Percentiles rank a stretch among this genome's conserved stretches.
Conservation (phyloP, 2,888 invertebrate genomes). For the Stegana nigrithorax region DNA sequence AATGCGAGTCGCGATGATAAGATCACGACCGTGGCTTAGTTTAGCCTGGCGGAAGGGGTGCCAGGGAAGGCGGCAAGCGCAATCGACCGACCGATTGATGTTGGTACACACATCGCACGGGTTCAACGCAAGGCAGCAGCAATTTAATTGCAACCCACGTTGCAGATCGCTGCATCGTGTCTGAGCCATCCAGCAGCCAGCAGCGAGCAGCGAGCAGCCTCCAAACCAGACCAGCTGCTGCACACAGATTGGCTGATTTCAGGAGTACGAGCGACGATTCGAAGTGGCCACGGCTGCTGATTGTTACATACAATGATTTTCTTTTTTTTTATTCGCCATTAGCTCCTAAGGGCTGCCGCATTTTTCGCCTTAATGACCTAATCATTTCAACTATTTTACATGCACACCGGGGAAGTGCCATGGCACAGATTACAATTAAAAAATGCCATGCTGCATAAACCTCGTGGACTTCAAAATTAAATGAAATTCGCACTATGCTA, state of each 20-base stretch:
- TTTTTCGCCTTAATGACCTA: background rate
- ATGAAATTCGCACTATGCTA: slow-evolving; percentile 25
- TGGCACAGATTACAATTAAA: background rate
- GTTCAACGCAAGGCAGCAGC: background rate
- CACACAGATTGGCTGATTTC: slow-evolving; percentile 18
- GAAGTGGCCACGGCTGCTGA: background rate
- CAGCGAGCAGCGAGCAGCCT: background rate
- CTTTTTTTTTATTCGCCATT: too few relatives aligned
- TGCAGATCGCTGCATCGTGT: background rate
- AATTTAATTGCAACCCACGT: slow-evolving; percentile 23
- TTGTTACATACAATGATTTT: slow-evolving; percentile 1
- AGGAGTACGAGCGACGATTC: background rate
- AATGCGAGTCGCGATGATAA: slow-evolving; percentile 55
- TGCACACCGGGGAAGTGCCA: background rate
- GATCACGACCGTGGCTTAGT: slow-evolving; percentile 47
- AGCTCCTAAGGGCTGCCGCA: too few relatives aligned
- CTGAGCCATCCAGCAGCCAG: background rate
- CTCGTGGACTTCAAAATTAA: slow-evolving; percentile 41
- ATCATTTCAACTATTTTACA: background rate
- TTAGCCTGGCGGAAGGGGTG: background rate
- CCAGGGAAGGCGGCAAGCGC: slow-evolving; percentile 24
- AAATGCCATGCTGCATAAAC: background rate
- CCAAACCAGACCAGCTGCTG: slow-evolving; percentile 11
- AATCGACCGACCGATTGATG: slow-evolving; percentile 5
- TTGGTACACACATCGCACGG: background rate